Evolutionary conservation across 1,140 invertebrate genomes (phyloP).

Genomic region (Tribolium madens): DNA sequence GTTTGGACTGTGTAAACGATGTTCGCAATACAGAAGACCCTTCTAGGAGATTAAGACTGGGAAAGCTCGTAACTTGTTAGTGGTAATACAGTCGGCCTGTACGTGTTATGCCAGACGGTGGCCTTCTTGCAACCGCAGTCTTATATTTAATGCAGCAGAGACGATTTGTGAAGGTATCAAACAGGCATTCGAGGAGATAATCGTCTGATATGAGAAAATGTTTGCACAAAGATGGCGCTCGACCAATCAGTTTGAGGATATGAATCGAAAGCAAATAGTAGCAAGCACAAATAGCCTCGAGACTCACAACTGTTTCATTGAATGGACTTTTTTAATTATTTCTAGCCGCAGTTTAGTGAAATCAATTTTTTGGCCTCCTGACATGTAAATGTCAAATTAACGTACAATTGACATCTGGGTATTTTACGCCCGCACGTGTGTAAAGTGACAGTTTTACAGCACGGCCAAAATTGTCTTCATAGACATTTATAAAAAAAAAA

Average conservation of each 20-base stretch:
- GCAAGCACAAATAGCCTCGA: neutral
- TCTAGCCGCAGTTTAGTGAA: neutral
- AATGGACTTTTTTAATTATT: neutral
- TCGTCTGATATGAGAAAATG: neutral
- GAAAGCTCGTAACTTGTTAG: constrained; percentile 39
- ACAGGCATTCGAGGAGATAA: neutral
- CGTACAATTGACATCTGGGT: too few species aligned
- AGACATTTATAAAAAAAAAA: too few species aligned
- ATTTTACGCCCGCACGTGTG: too few species aligned
- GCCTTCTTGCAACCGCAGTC: neutral
- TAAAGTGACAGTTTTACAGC: too few species aligned
- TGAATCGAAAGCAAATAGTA: constrained; percentile 25
- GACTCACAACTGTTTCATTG: neutral
- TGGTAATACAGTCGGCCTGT: constrained; percentile 36
- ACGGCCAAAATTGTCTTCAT: too few species aligned
- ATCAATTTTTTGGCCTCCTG: too few species aligned
- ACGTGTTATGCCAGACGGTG: constrained; percentile 54
- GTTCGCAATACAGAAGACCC: constrained; percentile 46
- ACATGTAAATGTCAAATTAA: too few species aligned
- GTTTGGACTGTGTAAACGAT: constrained; percentile 57
- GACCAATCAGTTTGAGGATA: constrained; percentile 37
- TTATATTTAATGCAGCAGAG: constrained; percentile 22
- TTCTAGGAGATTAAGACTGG: constrained; percentile 44
- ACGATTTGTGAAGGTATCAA: constrained; percentile 3
- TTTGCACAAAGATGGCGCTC: neutral